These are phyloP conservation scores for Hestina assimilis DNA, from an alignment of 1,140 invertebrate species.

Conservation along the genomic window DNA sequence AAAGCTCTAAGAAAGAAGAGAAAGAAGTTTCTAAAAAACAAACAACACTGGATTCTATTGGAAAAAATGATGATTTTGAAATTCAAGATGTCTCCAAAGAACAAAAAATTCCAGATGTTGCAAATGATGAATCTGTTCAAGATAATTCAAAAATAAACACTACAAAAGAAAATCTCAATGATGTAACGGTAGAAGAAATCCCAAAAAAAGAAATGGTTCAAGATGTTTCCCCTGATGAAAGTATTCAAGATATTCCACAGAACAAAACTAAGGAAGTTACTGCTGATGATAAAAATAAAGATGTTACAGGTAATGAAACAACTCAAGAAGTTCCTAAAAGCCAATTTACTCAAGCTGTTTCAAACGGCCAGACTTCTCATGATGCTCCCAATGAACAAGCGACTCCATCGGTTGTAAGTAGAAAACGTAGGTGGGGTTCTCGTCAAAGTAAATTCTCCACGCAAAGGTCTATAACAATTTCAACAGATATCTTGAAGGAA, in stretches of 20 bases:
- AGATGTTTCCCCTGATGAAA: background rate
- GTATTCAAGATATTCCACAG: background rate
- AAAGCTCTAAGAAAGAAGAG: constrained; percentile 21
- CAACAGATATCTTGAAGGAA: constrained; percentile 80
- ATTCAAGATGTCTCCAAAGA: no score
- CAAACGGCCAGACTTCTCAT: constrained; percentile 17
- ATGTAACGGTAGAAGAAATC: background rate
- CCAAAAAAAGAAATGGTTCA: background rate
- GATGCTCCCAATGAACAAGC: constrained; percentile 49
- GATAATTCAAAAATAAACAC: background rate
- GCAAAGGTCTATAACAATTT: constrained; percentile 78
- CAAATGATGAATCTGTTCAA: background rate
- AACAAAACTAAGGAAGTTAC: background rate
- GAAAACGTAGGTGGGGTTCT: constrained; percentile 74
- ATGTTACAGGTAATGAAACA: constrained; percentile 20
- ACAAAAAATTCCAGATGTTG: background rate
- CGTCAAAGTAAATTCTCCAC: constrained; percentile 61
- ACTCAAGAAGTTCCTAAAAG: constrained; percentile 25
- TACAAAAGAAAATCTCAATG: background rate
- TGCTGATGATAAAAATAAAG: constrained; percentile 16
- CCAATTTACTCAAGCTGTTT: background rate
- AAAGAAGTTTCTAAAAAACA: no score
- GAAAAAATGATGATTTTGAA: no score
- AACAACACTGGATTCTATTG: no score
- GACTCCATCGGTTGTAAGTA: constrained; percentile 42